A percentile compares a stretch with the other conserved stretches of the same genome.
phyloP scores from a whole-genome alignment of 2,797 vertebrate genomes.

The Darevskia mixta region DNA sequence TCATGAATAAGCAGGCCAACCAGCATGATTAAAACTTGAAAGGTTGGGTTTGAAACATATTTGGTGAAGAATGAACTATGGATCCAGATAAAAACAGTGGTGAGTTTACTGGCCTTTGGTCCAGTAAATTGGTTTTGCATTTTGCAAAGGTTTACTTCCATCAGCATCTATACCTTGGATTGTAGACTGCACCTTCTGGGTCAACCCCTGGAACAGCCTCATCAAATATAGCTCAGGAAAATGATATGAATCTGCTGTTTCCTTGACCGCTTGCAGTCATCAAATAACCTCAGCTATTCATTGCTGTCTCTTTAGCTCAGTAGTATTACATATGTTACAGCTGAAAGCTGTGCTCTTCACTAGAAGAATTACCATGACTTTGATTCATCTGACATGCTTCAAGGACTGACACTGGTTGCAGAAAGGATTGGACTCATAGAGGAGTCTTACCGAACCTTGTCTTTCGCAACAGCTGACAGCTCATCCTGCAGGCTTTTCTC shows the following conservation, averaged over 20 bases:
- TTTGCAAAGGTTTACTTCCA: background rate
- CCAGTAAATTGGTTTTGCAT: background rate
- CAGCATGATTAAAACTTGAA: background rate
- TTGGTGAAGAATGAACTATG: background rate
- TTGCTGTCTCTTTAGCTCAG: background rate
- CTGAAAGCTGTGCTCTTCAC: background rate
- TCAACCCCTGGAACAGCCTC: background rate
- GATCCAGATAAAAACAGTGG: background rate
- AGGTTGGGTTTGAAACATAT: background rate
- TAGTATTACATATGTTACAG: background rate
- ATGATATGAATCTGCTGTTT: background rate
- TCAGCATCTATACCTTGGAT: background rate
- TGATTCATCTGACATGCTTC: background rate
- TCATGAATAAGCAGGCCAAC: background rate
- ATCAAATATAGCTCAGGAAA: background rate
- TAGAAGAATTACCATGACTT: background rate
- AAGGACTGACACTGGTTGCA: background rate
- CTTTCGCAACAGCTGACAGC: constrained; percentile 8
- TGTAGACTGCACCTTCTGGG: background rate
- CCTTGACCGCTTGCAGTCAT: background rate
- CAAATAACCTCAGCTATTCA: background rate
- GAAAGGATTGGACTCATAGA: background rate
- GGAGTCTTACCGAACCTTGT: constrained; percentile 22
- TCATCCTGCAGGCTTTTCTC: constrained; percentile 22
- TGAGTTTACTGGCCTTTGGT: background rate